Conservation (phyloP, 2,888 invertebrate genomes). For the Baccha elongata region DNA sequence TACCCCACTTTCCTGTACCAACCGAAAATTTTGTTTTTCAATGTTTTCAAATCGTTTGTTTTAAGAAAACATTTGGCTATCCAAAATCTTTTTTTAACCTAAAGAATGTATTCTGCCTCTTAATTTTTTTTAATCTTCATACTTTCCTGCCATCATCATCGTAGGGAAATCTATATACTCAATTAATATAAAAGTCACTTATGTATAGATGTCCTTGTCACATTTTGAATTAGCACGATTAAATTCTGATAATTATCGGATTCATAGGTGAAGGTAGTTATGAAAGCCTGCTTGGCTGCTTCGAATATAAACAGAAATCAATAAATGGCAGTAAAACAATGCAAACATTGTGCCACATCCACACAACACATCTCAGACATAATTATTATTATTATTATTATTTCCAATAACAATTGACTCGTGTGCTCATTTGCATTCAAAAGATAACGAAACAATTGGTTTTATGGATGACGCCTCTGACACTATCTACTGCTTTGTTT, state of each 20-base stretch:
- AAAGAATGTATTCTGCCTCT: too few relatives aligned
- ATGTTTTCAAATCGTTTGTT: too few relatives aligned
- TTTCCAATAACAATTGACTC: slow-evolving; percentile 66
- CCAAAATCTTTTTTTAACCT: too few relatives aligned
- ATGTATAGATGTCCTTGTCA: slow-evolving; percentile 65
- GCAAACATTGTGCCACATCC: background rate
- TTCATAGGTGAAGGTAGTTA: background rate
- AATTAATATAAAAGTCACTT: slow-evolving; percentile 28
- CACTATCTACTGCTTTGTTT: slow-evolving; percentile 53
- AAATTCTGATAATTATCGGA: slow-evolving; percentile 32
- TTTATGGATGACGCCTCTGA: slow-evolving; percentile 62
- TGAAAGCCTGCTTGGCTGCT: slow-evolving; percentile 1
- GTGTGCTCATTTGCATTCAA: slow-evolving; percentile 68
- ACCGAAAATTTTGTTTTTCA: too few relatives aligned
- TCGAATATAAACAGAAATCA: slow-evolving; percentile 47
- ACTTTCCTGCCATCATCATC: background rate
- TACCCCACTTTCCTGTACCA: too few relatives aligned
- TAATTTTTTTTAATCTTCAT: too few relatives aligned
- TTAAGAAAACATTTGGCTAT: too few relatives aligned
- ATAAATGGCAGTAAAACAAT: slow-evolving; percentile 45
- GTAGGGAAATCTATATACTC: slow-evolving; percentile 1
- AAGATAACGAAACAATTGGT: slow-evolving; percentile 70
- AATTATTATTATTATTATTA: slow-evolving; percentile 38
- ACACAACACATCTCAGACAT: slow-evolving; percentile 27
- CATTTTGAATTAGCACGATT: slow-evolving; percentile 46